These are phyloP conservation scores for Halcyon senegalensis DNA, from an alignment of 2,113 vertebrate species.

Conservation along the genomic window DNA sequence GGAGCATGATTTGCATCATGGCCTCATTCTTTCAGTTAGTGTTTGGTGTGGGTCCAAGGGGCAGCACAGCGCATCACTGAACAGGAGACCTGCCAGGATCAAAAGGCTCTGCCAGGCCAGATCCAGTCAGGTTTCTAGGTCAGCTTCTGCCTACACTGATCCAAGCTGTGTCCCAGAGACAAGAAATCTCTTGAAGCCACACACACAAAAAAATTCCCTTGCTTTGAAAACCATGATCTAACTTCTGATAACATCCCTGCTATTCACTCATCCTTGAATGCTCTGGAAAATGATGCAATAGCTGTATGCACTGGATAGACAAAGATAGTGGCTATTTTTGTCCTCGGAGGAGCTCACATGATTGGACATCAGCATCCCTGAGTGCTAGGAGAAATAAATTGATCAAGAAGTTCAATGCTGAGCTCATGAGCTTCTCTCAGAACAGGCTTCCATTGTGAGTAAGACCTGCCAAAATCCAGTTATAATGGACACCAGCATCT, in stretches of 20 bases:
- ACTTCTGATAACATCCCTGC: neutral
- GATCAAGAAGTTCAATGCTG: neutral
- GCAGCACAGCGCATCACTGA: neutral
- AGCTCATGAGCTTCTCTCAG: neutral
- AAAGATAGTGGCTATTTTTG: neutral
- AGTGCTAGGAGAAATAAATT: neutral
- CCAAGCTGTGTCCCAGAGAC: neutral
- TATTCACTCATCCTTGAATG: neutral
- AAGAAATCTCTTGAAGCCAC: neutral
- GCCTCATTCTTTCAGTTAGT: neutral
- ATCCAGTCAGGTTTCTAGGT: neutral
- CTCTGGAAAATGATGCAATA: neutral
- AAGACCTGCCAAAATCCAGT: neutral
- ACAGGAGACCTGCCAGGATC: neutral
- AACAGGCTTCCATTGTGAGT: neutral
- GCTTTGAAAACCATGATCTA: neutral
- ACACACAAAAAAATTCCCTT: neutral
- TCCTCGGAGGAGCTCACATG: neutral
- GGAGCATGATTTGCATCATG: accelerated
- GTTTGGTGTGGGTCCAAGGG: neutral
- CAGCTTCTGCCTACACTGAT: neutral
- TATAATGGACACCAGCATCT: neutral
- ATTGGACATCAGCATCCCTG: neutral
- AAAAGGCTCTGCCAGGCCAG: neutral
- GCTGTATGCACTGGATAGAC: neutral